A percentile compares a stretch with the other conserved stretches of the same genome.
Evolutionary conservation across 37 sponge, comb jelly and placozoan species (phyloP).

Genomic region (Haliclona indistincta): DNA sequence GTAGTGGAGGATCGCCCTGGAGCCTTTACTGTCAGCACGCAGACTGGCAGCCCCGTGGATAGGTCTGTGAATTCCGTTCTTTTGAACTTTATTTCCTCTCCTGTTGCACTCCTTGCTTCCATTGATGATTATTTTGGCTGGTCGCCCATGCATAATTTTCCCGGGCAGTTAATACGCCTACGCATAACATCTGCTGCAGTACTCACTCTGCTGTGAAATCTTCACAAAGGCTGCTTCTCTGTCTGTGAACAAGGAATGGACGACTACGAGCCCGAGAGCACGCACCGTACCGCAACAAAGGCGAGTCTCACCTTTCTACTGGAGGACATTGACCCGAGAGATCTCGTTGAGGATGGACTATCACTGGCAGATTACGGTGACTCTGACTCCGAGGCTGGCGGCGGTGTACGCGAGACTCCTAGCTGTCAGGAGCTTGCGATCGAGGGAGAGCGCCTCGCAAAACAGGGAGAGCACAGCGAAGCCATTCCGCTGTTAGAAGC

Average conservation of each 20-base stretch:
- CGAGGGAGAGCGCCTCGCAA: constrained; percentile 78
- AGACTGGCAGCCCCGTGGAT: no score
- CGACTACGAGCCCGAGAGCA: constrained; percentile 31
- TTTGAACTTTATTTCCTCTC: no score
- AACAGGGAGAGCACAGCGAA: constrained; percentile 66
- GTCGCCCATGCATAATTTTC: no score
- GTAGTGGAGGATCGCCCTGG: no score
- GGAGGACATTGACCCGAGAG: constrained; percentile 59
- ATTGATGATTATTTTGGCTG: no score
- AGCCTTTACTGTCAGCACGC: no score
- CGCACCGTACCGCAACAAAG: constrained; percentile 52
- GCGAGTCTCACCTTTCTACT: constrained; percentile 51
- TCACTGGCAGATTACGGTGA: constrained; percentile 25
- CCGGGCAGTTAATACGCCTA: neutral
- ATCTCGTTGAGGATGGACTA: constrained; percentile 50
- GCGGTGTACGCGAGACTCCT: constrained; percentile 57
- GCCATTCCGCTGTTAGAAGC: constrained; percentile 82
- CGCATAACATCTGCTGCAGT: neutral
- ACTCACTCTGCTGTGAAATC: neutral
- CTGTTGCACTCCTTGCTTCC: no score
- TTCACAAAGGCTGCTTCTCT: neutral
- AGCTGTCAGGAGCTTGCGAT: constrained; percentile 77
- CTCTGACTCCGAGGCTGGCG: constrained; percentile 26
- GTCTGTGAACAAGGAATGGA: neutral
- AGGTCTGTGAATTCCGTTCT: no score